Conservation (phyloP, 2,888 invertebrate species). For the Drosophila fungiperda region DNA sequence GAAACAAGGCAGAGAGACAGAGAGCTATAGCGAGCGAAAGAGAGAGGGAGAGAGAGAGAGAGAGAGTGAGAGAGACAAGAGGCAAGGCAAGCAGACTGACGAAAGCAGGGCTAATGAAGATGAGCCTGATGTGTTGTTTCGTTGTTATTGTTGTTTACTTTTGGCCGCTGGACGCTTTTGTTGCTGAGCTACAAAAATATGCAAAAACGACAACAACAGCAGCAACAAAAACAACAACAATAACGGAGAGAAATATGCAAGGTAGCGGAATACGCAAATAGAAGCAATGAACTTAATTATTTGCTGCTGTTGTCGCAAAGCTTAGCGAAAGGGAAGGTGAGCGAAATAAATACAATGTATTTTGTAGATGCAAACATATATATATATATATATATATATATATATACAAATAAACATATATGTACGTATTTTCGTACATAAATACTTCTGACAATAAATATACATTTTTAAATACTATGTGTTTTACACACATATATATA, state of each 20-base stretch:
- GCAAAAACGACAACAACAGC: constrained; percentile 49
- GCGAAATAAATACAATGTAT: constrained; percentile 24
- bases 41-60: constrained; percentile 1
- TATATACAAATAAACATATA: not conserved
- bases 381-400: not conserved
- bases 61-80: constrained; percentile 13
- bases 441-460: not conserved
- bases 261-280: constrained; percentile 73
- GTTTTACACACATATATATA: not conserved
- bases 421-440: not conserved
- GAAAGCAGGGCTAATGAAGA: constrained; percentile 77
- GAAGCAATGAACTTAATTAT: constrained; percentile 83
- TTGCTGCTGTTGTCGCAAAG: constrained; percentile 63
- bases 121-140: constrained; percentile 74
- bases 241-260: constrained; percentile 56
- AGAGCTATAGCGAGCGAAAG: not conserved
- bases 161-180: constrained; percentile 72
- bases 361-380: not conserved
- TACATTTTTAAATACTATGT: too few relatives aligned
- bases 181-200: constrained; percentile 70
- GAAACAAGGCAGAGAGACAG: constrained; percentile 7
- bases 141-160: constrained; percentile 61
- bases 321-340: constrained; percentile 47
- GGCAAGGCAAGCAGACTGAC: constrained; percentile 42
- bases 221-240: constrained; percentile 22